phyloP scores from a whole-genome alignment of 2,797 vertebrate species.

The Odontamblyopus lacepedii region DNA sequence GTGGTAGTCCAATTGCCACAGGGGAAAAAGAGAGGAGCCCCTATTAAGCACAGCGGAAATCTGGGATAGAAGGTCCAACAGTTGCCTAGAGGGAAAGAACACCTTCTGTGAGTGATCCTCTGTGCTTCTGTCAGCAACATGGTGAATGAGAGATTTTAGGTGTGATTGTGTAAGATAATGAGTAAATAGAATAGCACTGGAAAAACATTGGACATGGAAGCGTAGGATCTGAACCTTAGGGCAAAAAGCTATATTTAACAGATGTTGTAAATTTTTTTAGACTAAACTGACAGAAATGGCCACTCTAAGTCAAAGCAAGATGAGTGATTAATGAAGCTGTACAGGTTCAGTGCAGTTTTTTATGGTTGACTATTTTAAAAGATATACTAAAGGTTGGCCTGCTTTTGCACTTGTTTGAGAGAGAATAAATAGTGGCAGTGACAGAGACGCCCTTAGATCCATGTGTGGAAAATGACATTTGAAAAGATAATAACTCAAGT shows the following conservation, averaged over 20 bases:
- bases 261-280: conserved; percentile 63
- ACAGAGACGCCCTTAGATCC: not conserved
- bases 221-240: conserved; percentile 49
- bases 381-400: not conserved
- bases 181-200: conserved; percentile 32
- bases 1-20: conserved; percentile 58
- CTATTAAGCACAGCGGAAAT: conserved; percentile 65
- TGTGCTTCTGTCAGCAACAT: conserved; percentile 55
- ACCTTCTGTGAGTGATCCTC: conserved; percentile 48
- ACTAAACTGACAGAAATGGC: conserved; percentile 17
- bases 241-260: conserved; percentile 61
- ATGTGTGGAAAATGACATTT: conserved; percentile 10
- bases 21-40: conserved; percentile 63
- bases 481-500: conserved; percentile 6
- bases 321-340: conserved; percentile 36
- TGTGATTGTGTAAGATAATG: conserved; percentile 39
- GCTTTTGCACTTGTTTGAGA: not conserved
- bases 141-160: conserved; percentile 49
- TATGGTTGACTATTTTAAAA: not conserved
- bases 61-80: conserved; percentile 60
- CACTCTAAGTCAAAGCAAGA: conserved; percentile 21
- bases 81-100: conserved; percentile 51
- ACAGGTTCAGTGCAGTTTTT: conserved; percentile 29
- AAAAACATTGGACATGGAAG: conserved; percentile 23
- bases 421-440: not conserved